Evolutionary conservation across 2,888 invertebrate species (phyloP).

Genomic region (Ochlodes sylvanus): DNA sequence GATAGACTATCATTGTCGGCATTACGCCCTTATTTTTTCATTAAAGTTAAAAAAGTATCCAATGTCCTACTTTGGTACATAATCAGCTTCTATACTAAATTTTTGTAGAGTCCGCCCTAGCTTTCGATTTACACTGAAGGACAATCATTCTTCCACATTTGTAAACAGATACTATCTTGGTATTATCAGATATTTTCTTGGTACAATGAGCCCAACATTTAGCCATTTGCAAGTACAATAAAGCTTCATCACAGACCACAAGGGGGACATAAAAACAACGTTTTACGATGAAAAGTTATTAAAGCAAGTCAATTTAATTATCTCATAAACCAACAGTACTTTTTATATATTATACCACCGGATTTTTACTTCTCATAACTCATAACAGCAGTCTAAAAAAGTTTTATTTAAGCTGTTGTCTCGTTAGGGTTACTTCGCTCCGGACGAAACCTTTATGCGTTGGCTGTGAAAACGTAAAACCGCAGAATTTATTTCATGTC

Average conservation of each 20-base stretch:
- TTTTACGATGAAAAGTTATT: slow-evolving; percentile 16
- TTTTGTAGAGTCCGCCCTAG: too few species aligned
- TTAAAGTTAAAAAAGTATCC: too few species aligned
- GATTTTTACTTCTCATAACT: slow-evolving; percentile 13
- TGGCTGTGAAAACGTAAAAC: not conserved
- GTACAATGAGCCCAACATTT: too few species aligned
- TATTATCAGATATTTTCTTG: too few species aligned
- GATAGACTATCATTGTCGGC: too few species aligned
- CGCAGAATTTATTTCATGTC: too few species aligned
- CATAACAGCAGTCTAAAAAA: not conserved
- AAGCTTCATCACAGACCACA: not conserved
- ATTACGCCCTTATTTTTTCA: too few species aligned
- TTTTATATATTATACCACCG: slow-evolving; percentile 1
- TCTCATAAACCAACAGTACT: slow-evolving; percentile 17
- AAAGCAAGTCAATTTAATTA: slow-evolving; percentile 8
- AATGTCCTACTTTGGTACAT: too few species aligned
- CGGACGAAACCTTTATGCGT: not conserved
- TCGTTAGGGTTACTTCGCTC: slow-evolving; percentile 10
- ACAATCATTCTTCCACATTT: too few species aligned
- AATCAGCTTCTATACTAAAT: too few species aligned
- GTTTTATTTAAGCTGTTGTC: slow-evolving; percentile 4
- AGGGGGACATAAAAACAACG: not conserved
- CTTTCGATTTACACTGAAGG: too few species aligned
- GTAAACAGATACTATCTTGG: too few species aligned
- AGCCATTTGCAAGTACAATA: not conserved